Evolutionary conservation across 2,113 vertebrate genomes (phyloP).

Genomic region (Mohoua ochrocephala): DNA sequence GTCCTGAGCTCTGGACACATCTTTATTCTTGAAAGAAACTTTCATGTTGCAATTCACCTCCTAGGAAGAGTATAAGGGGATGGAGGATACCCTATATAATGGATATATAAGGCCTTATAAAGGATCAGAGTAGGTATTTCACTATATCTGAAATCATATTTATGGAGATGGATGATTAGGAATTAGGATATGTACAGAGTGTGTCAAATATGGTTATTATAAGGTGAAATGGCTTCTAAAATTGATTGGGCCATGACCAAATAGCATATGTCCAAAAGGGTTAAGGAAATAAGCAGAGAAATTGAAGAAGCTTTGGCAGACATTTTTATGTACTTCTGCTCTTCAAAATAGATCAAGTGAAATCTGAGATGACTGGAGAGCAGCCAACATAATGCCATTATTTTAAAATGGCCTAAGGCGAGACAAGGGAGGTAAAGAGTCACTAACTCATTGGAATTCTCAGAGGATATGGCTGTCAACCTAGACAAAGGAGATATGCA

Average conservation of each 20-base stretch:
- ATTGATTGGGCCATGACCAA: slow-evolving; percentile 9
- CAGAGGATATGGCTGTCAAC: slow-evolving; percentile 7
- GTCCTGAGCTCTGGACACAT: not conserved
- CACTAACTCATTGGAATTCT: slow-evolving; percentile 42
- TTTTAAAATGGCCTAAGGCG: slow-evolving; percentile 33
- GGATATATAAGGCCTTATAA: not conserved
- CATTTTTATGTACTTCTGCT: slow-evolving; percentile 20
- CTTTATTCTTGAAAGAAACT: not conserved
- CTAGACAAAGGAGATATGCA: slow-evolving; percentile 17
- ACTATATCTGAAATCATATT: slow-evolving; percentile 6
- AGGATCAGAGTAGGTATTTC: not conserved
- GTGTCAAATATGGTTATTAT: not conserved
- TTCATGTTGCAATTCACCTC: not conserved
- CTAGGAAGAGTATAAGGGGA: not conserved
- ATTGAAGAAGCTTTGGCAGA: slow-evolving; percentile 20
- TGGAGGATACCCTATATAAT: not conserved
- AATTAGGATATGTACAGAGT: not conserved
- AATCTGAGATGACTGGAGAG: slow-evolving; percentile 7
- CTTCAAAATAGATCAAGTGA: slow-evolving; percentile 29
- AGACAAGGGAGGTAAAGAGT: slow-evolving; percentile 8
- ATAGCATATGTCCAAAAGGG: not conserved
- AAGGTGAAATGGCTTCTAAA: slow-evolving; percentile 33
- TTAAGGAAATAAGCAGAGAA: slow-evolving; percentile 31
- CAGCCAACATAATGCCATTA: slow-evolving; percentile 1
- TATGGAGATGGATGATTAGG: slow-evolving; percentile 14